Percentiles rank a stretch among this genome's conserved stretches.
phyloP scores from a whole-genome alignment of 1,140 invertebrate species.

The Liolophura sinensis region DNA sequence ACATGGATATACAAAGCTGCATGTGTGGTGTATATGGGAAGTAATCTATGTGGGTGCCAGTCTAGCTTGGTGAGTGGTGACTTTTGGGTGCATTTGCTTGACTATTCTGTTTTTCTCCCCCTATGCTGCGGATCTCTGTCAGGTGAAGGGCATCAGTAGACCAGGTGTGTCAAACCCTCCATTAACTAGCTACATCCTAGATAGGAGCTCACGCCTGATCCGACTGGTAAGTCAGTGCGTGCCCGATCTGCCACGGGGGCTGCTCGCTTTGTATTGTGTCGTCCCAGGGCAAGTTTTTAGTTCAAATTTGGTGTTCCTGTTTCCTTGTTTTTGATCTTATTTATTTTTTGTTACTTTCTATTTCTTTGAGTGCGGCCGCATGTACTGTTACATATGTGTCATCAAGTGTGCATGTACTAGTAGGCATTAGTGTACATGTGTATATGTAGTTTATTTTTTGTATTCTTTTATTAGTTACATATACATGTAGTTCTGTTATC shows the following conservation, averaged over 20 bases:
- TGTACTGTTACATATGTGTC: background rate
- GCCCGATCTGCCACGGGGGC: constrained; percentile 1
- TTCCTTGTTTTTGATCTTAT: background rate
- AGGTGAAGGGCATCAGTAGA: constrained; percentile 94
- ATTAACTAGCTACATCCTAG: constrained; percentile 91
- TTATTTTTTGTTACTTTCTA: constrained; percentile 1
- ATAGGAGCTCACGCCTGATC: constrained; percentile 90
- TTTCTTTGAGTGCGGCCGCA: background rate
- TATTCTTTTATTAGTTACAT: background rate
- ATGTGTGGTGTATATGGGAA: no score
- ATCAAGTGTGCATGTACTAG: background rate
- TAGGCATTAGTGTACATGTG: background rate
- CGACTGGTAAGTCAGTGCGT: constrained; percentile 79
- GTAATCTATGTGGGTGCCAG: no score
- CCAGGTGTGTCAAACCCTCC: constrained; percentile 90
- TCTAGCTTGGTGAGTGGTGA: no score
- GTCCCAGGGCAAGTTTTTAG: background rate
- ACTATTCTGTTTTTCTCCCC: no score
- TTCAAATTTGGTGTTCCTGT: background rate
- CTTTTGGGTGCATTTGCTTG: no score
- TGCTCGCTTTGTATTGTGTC: background rate
- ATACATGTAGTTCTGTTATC: no score
- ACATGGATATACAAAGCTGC: no score
- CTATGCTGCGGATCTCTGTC: constrained; percentile 38
- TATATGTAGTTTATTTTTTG: background rate